Percentiles rank a stretch among this genome's conserved stretches.
phyloP scores from a whole-genome alignment of 2,797 vertebrate genomes.

The Distichodus sexfasciatus region DNA sequence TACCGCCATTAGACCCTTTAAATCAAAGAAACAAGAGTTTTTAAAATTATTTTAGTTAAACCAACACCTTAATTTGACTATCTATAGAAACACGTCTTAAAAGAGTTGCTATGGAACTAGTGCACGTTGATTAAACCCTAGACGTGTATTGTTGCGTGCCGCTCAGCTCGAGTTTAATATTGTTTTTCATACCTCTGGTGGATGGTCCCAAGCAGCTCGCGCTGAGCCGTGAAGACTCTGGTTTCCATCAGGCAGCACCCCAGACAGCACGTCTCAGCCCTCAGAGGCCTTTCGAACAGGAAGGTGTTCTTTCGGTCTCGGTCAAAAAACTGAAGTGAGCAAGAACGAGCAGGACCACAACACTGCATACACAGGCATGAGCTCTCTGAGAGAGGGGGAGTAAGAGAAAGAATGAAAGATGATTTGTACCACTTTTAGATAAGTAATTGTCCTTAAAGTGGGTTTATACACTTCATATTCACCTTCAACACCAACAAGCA shows the following conservation, averaged over 20 bases:
- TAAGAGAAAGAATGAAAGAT: neutral
- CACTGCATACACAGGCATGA: constrained; percentile 75
- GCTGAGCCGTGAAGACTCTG: constrained; percentile 64
- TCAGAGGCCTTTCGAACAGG: constrained; percentile 70
- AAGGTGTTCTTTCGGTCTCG: constrained; percentile 63
- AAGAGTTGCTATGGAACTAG: too few species aligned
- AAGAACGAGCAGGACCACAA: constrained; percentile 74
- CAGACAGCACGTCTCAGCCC: constrained; percentile 70
- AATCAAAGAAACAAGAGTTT: too few species aligned
- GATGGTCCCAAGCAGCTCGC: constrained; percentile 65
- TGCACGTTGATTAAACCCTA: too few species aligned
- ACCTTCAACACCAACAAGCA: constrained; percentile 80
- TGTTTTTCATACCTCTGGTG: constrained; percentile 59
- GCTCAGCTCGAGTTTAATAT: too few species aligned
- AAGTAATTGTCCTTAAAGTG: too few species aligned
- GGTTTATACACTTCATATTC: constrained; percentile 24
- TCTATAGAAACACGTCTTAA: too few species aligned
- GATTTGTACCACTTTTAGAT: neutral
- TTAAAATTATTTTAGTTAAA: too few species aligned
- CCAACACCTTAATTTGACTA: too few species aligned
- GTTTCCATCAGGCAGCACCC: constrained; percentile 80
- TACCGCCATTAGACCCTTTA: too few species aligned
- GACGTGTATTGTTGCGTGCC: too few species aligned
- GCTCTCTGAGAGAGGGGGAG: constrained; percentile 64
- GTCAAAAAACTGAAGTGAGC: constrained; percentile 65